Base-by-base conservation (phyloP, 1,140 invertebrate genomes). In the Pseudomyrmex dendroicus region DNA sequence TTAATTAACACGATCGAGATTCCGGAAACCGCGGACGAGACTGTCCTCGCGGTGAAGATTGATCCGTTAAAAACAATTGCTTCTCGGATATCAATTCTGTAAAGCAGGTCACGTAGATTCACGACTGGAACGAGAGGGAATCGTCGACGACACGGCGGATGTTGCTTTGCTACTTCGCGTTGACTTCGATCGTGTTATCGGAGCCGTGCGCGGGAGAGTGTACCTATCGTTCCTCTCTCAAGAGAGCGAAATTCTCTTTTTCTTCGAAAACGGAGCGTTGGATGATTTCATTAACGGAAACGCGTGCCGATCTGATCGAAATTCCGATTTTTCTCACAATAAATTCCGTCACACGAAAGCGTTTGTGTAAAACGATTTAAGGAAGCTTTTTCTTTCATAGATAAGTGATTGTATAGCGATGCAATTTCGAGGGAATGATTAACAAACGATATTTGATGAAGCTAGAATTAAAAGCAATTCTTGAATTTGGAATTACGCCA, bases 51-150 rank as follows among this genome's bases (percentile, higher is more conserved):
- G n/a, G 48, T 5, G 62, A 88, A 80, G 86, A 86, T 77, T 74
- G n/a, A 52, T 76, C 64, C 56, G 87, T 88, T 89, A 80, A 88
- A 85, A 86, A 86, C 74, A 88, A 89, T 88, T 89, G 84, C 46
- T 35, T 35, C 59, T 54, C 56, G 52, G 84, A 77, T 82, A 84
- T 63, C 64, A 74, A 48, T 80, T 35, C 35, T 9, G 61, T 84
- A 80, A 89, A 89, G 48, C 84, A 54, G 80, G 86, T 86, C 74
- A 84, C 50, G 74, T 86, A 78, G 84, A 80, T 80, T 62, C 70
- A 73, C 85, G 57, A 46, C 61, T 85, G 86, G 67, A 82, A 84
- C 17, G 73, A 56, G 84, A 67, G 70, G 62, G 83, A 83, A 82
- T 82, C 25, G 52, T 17, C 22, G 7, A 84, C 57, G 50, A 10